Conservation (phyloP, 1,140 invertebrate genomes). For the Euglossa dilemma region DNA sequence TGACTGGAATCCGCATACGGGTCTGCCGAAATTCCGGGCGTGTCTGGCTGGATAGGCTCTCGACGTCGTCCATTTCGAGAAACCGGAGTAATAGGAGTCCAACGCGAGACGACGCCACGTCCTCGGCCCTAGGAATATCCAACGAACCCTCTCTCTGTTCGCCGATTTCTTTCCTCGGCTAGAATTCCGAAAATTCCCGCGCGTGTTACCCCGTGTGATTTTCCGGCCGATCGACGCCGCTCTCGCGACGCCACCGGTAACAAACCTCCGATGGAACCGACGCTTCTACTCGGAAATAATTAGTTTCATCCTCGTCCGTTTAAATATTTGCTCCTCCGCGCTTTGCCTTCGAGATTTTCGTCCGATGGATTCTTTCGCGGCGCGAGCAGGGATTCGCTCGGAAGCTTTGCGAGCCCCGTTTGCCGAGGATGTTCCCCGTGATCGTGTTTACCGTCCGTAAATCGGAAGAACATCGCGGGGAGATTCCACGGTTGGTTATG, state of each 20-base stretch:
- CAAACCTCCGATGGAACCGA: too few relatives aligned
- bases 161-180: conserved; percentile 18
- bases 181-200: conserved; percentile 3
- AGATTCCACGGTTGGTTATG: neutral
- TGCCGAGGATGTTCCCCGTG: too few relatives aligned
- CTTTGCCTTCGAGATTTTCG: neutral
- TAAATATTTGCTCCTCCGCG: conserved; percentile 30
- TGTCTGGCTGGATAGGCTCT: conserved; percentile 30
- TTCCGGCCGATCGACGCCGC: neutral
- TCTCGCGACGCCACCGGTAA: too few relatives aligned
- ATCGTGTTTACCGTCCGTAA: neutral
- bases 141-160: neutral
- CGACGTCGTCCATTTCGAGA: conserved; percentile 51
- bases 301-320: conserved; percentile 30
- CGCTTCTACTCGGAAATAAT: conserved; percentile 16
- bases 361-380: neutral
- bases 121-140: conserved; percentile 36
- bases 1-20: conserved; percentile 49
- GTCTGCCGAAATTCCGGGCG: conserved; percentile 60
- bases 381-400: neutral
- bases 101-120: conserved; percentile 3
- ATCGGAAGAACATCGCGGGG: neutral
- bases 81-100: conserved; percentile 51
- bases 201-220: conserved; percentile 11
- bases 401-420: too few relatives aligned